Evolutionary conservation across 2,888 invertebrate genomes (phyloP), one percentile per base, ranked within the genome.

Genomic region (Hetaerina titia): DNA sequence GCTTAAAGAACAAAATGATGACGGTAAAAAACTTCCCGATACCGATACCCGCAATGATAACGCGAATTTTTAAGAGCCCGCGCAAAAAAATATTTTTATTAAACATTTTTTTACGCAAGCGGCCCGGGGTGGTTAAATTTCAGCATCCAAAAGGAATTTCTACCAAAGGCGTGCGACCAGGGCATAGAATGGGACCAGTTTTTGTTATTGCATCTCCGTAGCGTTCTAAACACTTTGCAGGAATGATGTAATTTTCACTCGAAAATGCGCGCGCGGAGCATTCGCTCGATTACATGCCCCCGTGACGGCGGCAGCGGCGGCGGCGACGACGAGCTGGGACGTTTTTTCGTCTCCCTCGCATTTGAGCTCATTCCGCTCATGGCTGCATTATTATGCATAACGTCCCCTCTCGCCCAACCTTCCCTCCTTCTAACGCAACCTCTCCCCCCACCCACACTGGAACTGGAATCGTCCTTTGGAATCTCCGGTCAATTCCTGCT

Each of bases 361-460:
- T 58, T 89, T 58, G 57, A 56, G 89, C 89, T 89, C 89, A 89
- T 89, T 89, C n/a, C 58, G 22, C 58, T 56, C 89, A 89, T 89
- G 57, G 89, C 57, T 89, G 89, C 89, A 89, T 89, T 89, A 58
- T 89, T 89, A 89, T 89, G 89, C 89, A 89, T 58, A 89, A 89
- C 89, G 89, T n/a, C 69, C 19, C 19, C 69, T n/a, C 69, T 13
- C 69, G 19, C 69, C 58, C 22, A 15, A 22, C 57, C 11, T 22
- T 22, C 89, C 89, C 89, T 89, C 22, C 22, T 31, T 17, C 22
- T 45, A 45, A 45, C 45, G 4, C 45, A 45, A 45, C 45, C 45
- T 45, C 17, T 13, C 4, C 22, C 58, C 2, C 58, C 60, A 17
- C 15, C 19, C 22, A 6, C 9, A 19, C 17, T 63, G 90, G n/a